Conservation (phyloP, 2,113 vertebrate species). For the Labeo rohita region DNA sequence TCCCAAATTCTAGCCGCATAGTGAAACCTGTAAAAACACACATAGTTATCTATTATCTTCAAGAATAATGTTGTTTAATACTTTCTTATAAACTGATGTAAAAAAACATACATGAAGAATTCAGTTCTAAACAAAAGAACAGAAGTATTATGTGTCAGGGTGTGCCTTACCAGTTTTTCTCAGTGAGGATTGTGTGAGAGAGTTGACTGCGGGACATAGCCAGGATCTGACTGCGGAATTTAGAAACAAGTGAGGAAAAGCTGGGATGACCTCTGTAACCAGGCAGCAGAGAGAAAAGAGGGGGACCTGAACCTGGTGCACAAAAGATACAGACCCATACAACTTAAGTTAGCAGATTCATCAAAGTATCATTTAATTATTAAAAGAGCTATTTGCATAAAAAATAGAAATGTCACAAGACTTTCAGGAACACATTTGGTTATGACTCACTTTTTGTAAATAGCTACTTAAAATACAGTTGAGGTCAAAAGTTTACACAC, state of each 20-base stretch:
- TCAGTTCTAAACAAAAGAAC: neutral
- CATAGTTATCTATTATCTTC: neutral
- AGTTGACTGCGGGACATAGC: constrained; percentile 89
- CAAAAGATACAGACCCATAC: neutral
- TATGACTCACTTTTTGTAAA: too few relatives aligned
- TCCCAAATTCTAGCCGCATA: constrained; percentile 93
- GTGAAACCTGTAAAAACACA: constrained; percentile 82
- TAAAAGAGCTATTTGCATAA: neutral
- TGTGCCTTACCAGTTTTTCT: constrained; percentile 87
- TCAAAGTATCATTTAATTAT: neutral
- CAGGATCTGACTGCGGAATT: constrained; percentile 86
- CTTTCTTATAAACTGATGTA: neutral
- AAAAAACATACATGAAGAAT: neutral
- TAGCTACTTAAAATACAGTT: neutral
- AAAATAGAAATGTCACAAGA: too few relatives aligned
- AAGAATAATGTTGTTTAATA: neutral
- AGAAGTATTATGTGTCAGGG: constrained; percentile 4
- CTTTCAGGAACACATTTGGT: too few relatives aligned
- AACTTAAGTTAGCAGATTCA: neutral
- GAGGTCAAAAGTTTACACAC: too few relatives aligned
- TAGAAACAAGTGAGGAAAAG: constrained; percentile 84
- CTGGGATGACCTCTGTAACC: constrained; percentile 87
- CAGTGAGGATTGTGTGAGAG: constrained; percentile 90
- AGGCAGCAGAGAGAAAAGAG: constrained; percentile 86
- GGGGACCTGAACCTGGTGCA: constrained; percentile 71